Evolutionary conservation across 2,113 vertebrate species (phyloP), one percentile per base, ranked within the genome.

Genomic region (Prolemur simus): DNA sequence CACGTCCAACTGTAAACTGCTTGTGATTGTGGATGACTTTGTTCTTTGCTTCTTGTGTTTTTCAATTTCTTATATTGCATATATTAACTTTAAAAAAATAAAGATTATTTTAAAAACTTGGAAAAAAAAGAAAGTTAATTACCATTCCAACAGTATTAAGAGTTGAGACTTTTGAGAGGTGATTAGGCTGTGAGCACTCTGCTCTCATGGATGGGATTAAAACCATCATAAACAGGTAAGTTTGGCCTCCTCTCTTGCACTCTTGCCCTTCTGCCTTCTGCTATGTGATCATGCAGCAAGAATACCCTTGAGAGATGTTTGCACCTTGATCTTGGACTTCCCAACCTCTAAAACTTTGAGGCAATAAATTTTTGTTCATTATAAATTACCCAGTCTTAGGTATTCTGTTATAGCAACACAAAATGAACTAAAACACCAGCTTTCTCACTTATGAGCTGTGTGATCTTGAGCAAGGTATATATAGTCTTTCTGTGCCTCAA

Each of bases 31-130:
- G 84, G 25, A 54, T 89, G 42, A 58, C 45, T 96, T 92, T 73
- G 80, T 83, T 97, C 77, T 96, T 96, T 84, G 63, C 49, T 95
- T 56, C 58, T 87, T 89, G 68, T 94, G 58, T 69, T 96, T 96
- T 73, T 87, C 37, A 27, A 12, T 92, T 97, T 95, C 76, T 81
- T 97, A 37, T 96, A 84, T 91, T 96, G 37, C 88, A 94, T n/a
- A 84, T 82, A 47, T 71, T 96, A 92, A 88, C 83, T 95, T 96
- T 54, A 32, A 93, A 85, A 49, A 92, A 87, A 96, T 63, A 97
- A 96, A 96, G 9, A 10, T 90, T 90, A 94, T 86, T 96, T 71
- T 14, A 54, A 96, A 96, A 94, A 29, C 42, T 39, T 94, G 29
- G n/a, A n/a, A n/a, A n/a, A n/a, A n/a, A n/a, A n/a, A n/a, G n/a